phyloP scores from a whole-genome alignment of 1,140 invertebrate genomes.

The Zaprionus africanus region DNA sequence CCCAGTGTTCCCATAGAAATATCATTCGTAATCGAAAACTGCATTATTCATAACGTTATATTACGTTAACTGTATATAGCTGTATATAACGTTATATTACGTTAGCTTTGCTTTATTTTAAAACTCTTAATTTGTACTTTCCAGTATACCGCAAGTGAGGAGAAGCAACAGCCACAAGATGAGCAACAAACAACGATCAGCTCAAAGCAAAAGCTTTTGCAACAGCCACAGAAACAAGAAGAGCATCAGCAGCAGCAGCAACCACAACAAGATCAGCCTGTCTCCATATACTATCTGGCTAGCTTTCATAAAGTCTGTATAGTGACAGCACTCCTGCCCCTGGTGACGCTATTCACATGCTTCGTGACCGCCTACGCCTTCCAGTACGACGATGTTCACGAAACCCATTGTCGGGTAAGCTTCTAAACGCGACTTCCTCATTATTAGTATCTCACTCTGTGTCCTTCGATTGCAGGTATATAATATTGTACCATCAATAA shows the following conservation, averaged over 20 bases:
- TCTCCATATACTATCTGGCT: slow-evolving; percentile 77
- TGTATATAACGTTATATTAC: too few relatives aligned
- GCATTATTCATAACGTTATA: not conserved
- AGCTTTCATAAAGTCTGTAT: slow-evolving; percentile 89
- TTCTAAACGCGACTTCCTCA: too few relatives aligned
- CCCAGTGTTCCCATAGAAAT: not conserved
- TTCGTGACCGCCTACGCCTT: slow-evolving; percentile 94
- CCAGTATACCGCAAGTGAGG: slow-evolving; percentile 19
- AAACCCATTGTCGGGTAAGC: slow-evolving; percentile 95
- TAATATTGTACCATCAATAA: slow-evolving; percentile 96
- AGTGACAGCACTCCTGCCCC: slow-evolving; percentile 91
- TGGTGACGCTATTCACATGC: slow-evolving; percentile 92
- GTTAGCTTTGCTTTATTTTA: not conserved
- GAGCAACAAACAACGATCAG: slow-evolving; percentile 54
- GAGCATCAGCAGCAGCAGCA: slow-evolving; percentile 28
- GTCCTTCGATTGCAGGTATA: slow-evolving; percentile 88
- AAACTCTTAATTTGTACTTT: not conserved
- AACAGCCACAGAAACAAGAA: not conserved
- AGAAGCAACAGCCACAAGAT: slow-evolving; percentile 25
- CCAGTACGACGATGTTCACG: slow-evolving; percentile 95
- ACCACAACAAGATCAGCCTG: slow-evolving; percentile 13
- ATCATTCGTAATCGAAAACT: not conserved
- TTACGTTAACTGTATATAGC: not conserved
- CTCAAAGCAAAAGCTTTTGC: slow-evolving; percentile 35
- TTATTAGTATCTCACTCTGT: not conserved